Percentiles rank a stretch among this genome's conserved stretches.
Evolutionary conservation across 2,113 vertebrate species (phyloP).

Genomic region (Erythrolamprus reginae): DNA sequence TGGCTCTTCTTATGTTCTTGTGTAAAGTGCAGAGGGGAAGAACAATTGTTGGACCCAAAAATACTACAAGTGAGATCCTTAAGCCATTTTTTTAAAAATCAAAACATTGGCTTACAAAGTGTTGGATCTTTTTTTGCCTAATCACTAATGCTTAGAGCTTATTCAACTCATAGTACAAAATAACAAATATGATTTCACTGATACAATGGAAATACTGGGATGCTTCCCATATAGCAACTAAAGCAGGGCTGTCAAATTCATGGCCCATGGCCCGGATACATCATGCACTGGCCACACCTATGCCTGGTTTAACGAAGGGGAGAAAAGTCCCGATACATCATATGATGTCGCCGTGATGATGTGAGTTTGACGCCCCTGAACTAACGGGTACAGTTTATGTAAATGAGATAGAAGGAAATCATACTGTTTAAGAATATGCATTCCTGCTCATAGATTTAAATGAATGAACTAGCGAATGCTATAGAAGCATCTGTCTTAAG

Average conservation of each 20-base stretch:
- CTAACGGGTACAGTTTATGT: not conserved
- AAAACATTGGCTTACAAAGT: not conserved
- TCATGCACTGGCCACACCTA: too few species aligned
- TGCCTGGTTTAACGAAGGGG: too few species aligned
- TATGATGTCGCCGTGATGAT: too few species aligned
- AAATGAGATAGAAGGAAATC: not conserved
- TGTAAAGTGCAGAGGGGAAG: not conserved
- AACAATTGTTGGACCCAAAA: not conserved
- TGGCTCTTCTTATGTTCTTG: too few species aligned
- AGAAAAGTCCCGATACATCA: too few species aligned
- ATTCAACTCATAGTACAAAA: not conserved
- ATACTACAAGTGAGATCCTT: not conserved
- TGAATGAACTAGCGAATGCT: not conserved
- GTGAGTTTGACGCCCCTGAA: not conserved
- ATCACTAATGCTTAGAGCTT: not conserved
- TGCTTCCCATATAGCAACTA: not conserved
- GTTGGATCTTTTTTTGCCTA: not conserved
- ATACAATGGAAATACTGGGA: not conserved
- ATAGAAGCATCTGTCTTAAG: not conserved
- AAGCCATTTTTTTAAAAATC: not conserved
- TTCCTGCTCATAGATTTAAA: not conserved
- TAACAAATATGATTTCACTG: not conserved
- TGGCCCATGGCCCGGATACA: too few species aligned
- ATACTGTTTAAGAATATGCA: not conserved
- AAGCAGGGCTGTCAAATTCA: not conserved